A percentile compares a stretch with the other conserved stretches of the same genome.
Evolutionary conservation across 2,797 vertebrate species (phyloP).

Genomic region (Rhinogobio ventralis): DNA sequence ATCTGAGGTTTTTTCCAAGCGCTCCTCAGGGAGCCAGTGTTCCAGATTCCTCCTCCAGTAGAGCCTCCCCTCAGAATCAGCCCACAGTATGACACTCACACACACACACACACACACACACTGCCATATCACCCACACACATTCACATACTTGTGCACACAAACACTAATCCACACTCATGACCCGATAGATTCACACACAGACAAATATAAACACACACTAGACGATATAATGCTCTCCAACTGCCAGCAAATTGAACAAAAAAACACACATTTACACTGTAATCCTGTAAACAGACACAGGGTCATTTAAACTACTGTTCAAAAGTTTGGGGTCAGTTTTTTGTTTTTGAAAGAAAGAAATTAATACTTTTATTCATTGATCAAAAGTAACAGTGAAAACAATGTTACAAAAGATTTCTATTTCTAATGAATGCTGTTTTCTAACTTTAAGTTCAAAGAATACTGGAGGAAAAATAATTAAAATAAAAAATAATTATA

Average conservation of each 20-base stretch:
- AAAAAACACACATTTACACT: background rate
- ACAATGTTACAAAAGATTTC: background rate
- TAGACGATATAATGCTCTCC: slow-evolving; percentile 12
- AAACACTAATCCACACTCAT: slow-evolving; percentile 43
- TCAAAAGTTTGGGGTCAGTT: background rate
- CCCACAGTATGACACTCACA: slow-evolving; percentile 64
- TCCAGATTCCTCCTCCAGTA: slow-evolving; percentile 85
- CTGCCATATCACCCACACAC: slow-evolving; percentile 42
- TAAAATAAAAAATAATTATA: background rate
- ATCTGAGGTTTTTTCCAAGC: slow-evolving; percentile 79
- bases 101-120: slow-evolving; percentile 55
- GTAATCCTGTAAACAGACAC: slow-evolving; percentile 46
- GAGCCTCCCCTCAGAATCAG: slow-evolving; percentile 80
- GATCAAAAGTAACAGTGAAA: background rate
- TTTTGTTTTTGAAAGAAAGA: background rate
- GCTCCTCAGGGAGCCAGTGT: slow-evolving; percentile 81
- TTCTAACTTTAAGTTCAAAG: background rate
- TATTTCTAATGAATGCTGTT: background rate
- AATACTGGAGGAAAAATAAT: background rate
- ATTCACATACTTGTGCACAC: slow-evolving; percentile 42
- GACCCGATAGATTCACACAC: slow-evolving; percentile 40
- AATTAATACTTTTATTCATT: background rate
- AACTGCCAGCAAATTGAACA: slow-evolving; percentile 30
- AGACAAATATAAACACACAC: slow-evolving; percentile 59
- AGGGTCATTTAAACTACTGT: slow-evolving; percentile 15